A percentile compares a stretch with the other conserved stretches of the same genome.
These are phyloP conservation scores for Numenius arquata DNA, from an alignment of 2,113 vertebrate genomes.

Conservation along the genomic window DNA sequence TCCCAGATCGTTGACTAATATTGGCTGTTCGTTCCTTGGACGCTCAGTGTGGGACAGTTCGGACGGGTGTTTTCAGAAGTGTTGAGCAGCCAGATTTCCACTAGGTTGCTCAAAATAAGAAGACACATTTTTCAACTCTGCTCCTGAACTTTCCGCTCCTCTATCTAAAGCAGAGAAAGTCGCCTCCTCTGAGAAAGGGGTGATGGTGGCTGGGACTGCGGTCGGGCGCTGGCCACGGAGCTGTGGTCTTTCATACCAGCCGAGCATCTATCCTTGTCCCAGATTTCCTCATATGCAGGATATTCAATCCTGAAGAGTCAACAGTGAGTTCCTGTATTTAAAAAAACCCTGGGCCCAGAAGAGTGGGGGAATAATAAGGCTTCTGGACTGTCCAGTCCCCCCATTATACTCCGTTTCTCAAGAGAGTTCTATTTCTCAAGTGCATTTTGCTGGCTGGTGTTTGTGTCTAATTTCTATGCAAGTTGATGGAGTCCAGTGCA, in stretches of 20 bases:
- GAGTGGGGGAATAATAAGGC: not conserved
- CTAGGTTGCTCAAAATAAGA: not conserved
- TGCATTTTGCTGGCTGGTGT: not conserved
- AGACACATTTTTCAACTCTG: not conserved
- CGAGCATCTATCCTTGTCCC: not conserved
- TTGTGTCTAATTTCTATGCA: not conserved
- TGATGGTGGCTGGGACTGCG: not conserved
- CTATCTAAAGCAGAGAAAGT: not conserved
- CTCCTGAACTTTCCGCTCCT: not conserved
- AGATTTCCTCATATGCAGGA: slow-evolving; percentile 23
- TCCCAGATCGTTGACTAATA: not conserved
- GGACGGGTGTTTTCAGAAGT: not conserved
- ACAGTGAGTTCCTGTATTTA: slow-evolving; percentile 33
- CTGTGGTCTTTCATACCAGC: not conserved
- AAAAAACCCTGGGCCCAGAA: not conserved
- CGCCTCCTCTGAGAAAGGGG: not conserved
- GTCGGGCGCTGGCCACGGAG: accelerated
- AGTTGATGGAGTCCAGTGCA: not conserved
- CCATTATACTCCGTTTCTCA: not conserved
- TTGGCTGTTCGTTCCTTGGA: not conserved
- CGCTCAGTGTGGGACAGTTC: not conserved
- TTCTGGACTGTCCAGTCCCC: not conserved
- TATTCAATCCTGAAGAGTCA: slow-evolving; percentile 30
- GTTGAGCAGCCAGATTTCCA: slow-evolving; percentile 17
- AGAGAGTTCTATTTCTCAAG: not conserved